Evolutionary conservation across 2,797 vertebrate genomes (phyloP).

Genomic region (Buphagus erythrorhynchus): DNA sequence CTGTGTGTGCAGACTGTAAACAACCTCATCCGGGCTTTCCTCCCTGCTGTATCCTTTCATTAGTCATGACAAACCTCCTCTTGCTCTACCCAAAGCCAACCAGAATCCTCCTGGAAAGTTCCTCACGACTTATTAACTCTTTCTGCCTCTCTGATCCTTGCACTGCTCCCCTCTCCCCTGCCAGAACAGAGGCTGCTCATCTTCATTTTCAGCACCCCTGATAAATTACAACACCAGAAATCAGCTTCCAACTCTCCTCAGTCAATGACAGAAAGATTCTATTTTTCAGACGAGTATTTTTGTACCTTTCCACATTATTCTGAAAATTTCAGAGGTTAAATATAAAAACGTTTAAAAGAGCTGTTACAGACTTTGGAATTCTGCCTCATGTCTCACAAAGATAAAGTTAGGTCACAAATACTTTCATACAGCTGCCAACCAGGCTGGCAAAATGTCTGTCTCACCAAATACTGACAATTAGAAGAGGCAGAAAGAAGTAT

Average conservation of each 20-base stretch:
- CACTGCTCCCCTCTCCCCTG: neutral
- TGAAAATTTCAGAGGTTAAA: neutral
- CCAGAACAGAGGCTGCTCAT: neutral
- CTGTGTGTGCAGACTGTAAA: neutral
- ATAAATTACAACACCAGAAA: neutral
- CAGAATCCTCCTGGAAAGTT: constrained; percentile 7
- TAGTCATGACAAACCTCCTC: neutral
- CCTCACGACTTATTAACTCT: neutral
- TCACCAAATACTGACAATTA: neutral
- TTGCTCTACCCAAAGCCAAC: neutral
- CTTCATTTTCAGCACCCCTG: neutral
- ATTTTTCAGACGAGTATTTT: neutral
- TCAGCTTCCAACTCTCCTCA: neutral
- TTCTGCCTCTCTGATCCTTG: neutral
- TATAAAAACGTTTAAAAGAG: neutral
- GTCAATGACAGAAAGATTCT: neutral
- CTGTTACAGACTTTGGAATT: neutral
- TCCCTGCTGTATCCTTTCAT: neutral
- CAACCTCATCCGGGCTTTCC: neutral
- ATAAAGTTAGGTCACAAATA: neutral
- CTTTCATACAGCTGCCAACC: neutral
- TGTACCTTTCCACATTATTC: neutral
- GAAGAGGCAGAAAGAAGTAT: neutral
- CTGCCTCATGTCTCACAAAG: neutral
- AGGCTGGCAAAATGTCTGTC: neutral